Percentiles rank a stretch among this genome's conserved stretches.
Evolutionary conservation across 2,888 invertebrate species (phyloP).

Genomic region (Amphiduros pacificus): DNA sequence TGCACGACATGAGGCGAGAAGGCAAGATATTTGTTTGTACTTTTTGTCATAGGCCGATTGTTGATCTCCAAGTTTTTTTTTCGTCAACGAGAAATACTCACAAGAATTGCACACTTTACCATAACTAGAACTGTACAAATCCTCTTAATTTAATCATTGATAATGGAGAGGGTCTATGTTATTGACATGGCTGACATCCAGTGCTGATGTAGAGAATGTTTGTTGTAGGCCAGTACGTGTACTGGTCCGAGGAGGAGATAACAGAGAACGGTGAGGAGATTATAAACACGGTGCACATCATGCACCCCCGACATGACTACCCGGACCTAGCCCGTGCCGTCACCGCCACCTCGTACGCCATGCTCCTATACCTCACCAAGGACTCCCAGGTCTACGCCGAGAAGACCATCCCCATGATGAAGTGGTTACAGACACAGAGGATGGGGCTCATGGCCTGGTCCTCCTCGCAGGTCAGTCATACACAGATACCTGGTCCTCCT

Average conservation of each 20-base stretch:
- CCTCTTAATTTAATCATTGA: too few relatives aligned
- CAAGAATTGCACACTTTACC: too few relatives aligned
- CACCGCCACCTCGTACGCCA: conserved; percentile 88
- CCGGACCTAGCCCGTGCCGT: conserved; percentile 68
- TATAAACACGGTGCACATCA: conserved; percentile 68
- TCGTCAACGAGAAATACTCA: too few relatives aligned
- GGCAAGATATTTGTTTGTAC: too few relatives aligned
- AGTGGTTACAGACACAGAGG: conserved; percentile 55
- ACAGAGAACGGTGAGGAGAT: conserved; percentile 47
- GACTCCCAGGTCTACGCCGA: conserved; percentile 29
- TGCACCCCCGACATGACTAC: conserved; percentile 73
- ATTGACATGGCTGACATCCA: too few relatives aligned
- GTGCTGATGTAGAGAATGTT: too few relatives aligned
- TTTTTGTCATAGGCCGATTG: too few relatives aligned
- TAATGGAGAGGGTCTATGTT: too few relatives aligned
- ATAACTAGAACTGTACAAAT: too few relatives aligned
- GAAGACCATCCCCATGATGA: conserved; percentile 47
- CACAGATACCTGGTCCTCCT: too few relatives aligned
- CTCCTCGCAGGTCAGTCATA: conserved; percentile 46
- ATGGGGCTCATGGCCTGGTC: conserved; percentile 53
- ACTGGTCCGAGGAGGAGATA: conserved; percentile 50
- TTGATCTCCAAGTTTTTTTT: too few relatives aligned
- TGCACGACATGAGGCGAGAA: conserved; percentile 9
- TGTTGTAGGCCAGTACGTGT: conserved; percentile 32
- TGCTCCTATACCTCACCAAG: conserved; percentile 71